Base-by-base conservation (phyloP, 2,113 vertebrate genomes). In the Urocolius indicus region DNA sequence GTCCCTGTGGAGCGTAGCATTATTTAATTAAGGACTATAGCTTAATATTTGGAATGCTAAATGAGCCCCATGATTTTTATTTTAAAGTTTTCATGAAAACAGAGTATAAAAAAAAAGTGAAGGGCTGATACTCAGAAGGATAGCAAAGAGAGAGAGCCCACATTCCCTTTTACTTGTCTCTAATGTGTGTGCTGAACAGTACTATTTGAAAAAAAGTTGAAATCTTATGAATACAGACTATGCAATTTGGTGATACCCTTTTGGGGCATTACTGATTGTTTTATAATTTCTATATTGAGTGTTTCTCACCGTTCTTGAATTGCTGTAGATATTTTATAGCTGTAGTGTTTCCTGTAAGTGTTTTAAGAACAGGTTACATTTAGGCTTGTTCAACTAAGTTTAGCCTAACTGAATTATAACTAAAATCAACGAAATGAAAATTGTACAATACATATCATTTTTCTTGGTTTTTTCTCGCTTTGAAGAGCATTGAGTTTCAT, bases 401-500 rank as follows among this genome's bases (percentile, higher is more conserved):
- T 36, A 89, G 48, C 62, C 14, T 79, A 68, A 45, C 8, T 87
- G 45, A 30, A 75, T 71, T 91, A 74, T 72, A 67, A 66, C 16
- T 88, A n/a, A 66, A 87, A 57, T 41, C 32, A 81, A 62, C 13
- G 36, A 34, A 34, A 54, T 84, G 59, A 9, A 67, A 51, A 38
- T 15, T 78, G n/a, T 51, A 14, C 87, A 59, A 83, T 87, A 27
- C 1, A 1, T 73, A 36, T 63, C 79, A 34, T 65, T 90, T 83
- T 83, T 86, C 62, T 74, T 84, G 51, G 7, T 62, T 93, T 91
- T 81, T 84, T 78, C 78, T 84, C 3, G 6, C 89, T 94, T 98
- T 95, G 69, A 94, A 98, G 99, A 99, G 99, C 96, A 92, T 99
- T 86, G 99, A 99, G 29, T 99, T 99, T 97, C 99, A 99, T 63